Evolutionary conservation across 2,113 vertebrate species (phyloP), one percentile per base, ranked within the genome.

Genomic region (Tringa solitaria): DNA sequence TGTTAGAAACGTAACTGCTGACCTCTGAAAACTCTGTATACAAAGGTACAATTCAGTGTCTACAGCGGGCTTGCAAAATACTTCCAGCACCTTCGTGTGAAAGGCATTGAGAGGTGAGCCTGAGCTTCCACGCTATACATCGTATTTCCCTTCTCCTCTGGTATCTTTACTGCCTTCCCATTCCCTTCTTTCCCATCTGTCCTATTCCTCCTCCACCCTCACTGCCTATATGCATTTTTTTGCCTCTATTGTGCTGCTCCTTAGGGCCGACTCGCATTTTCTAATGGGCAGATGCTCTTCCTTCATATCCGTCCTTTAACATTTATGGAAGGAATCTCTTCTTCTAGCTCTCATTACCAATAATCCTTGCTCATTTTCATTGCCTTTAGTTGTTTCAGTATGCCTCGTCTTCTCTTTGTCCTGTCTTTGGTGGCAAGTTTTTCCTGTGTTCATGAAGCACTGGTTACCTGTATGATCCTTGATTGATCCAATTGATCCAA

Each of bases 71-170:
- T 64, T 64, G 69, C 65, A 35, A 75, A 88, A 30, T 19, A 12
- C 12, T 67, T 78, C 28, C 22, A 79, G 0, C 24, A 16, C 35
- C 30, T 41, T 30, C 28, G 65, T 6, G 2, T 45, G 88, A 80
- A 23, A 28, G 57, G 4, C 53, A 33, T 33, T 43, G 18, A 12
- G 8, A 23, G 37, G 37, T 79, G 6, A 12, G 45, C 48, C 15
- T 50, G 59, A 24, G 10, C 28, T 63, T 87, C n/a, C 65, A 84
- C 22, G 6, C 33, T 59, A 9, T 33, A 26, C 0, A 0, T 50
- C 24, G 43, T 61, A 28, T 87, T 89, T 74, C 21, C 19, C 16
- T 63, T 21, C 41, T 81, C 12, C 41, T 53, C 39, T n/a, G 20
- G 9, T 57, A 21, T 83, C 43, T 35, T 14, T 54, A 15, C 32